phyloP scores from a whole-genome alignment of 2,888 invertebrate species.

The Cantharis nigra region DNA sequence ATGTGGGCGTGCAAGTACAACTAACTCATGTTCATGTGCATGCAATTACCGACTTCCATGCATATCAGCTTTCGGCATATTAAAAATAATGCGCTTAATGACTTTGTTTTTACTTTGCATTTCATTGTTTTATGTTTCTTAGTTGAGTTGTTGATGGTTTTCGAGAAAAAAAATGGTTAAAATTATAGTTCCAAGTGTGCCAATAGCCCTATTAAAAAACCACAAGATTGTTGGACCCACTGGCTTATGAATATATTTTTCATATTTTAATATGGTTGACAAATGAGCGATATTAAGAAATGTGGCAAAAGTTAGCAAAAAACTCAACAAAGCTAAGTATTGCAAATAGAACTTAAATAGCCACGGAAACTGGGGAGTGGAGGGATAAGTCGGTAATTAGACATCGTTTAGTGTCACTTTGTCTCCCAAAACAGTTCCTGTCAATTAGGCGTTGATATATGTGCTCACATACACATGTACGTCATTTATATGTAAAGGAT shows the following conservation, averaged over 20 bases:
- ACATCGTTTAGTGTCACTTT: slow-evolving; percentile 59
- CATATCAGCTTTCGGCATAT: slow-evolving; percentile 14
- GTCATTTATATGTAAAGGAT: slow-evolving; percentile 28
- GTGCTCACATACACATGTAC: slow-evolving; percentile 45
- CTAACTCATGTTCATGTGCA: slow-evolving; percentile 16
- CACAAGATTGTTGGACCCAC: neutral
- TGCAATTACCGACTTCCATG: slow-evolving; percentile 11
- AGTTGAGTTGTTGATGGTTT: neutral
- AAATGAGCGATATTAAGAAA: neutral
- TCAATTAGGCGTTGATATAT: slow-evolving; percentile 59
- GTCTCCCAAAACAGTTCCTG: slow-evolving; percentile 54
- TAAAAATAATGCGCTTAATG: slow-evolving; percentile 16
- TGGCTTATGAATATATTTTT: neutral
- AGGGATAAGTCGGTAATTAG: slow-evolving; percentile 50
- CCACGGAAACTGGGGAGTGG: slow-evolving; percentile 39
- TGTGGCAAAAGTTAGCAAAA: neutral
- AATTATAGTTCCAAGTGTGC: neutral
- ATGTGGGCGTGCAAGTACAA: neutral
- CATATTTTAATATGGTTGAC: neutral
- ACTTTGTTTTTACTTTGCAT: slow-evolving; percentile 5
- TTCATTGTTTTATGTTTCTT: neutral
- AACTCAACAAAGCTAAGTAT: slow-evolving; percentile 27
- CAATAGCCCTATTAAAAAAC: neutral
- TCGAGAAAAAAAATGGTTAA: neutral
- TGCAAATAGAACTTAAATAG: slow-evolving; percentile 53